These are phyloP conservation scores for Acanthornis magna DNA, from an alignment of 2,797 vertebrate species.

Conservation along the genomic window DNA sequence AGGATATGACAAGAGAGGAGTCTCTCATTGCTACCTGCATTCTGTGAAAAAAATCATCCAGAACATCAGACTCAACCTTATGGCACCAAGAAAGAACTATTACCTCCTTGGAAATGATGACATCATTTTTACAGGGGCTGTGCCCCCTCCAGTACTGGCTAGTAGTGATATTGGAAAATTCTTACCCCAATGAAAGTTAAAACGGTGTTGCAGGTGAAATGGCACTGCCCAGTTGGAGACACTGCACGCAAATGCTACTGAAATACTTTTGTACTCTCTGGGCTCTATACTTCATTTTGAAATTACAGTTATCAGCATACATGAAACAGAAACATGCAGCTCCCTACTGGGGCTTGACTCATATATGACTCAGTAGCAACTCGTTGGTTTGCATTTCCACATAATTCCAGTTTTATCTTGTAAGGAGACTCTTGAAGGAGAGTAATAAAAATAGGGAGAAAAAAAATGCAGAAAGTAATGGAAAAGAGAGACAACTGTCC, in stretches of 20 bases:
- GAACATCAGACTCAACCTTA: neutral
- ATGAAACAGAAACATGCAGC: neutral
- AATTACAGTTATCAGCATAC: neutral
- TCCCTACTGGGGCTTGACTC: neutral
- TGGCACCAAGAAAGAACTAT: neutral
- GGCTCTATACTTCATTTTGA: neutral
- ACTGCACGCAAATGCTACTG: neutral
- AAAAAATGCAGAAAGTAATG: neutral
- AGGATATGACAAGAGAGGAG: neutral
- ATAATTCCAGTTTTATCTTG: neutral
- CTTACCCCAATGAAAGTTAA: neutral
- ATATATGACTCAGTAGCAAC: neutral
- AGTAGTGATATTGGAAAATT: neutral
- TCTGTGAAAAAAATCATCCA: neutral
- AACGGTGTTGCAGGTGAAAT: neutral
- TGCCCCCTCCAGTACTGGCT: neutral
- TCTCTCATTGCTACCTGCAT: neutral
- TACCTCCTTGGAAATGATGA: neutral
- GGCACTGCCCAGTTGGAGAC: rapidly evolving
- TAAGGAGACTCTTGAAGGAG: neutral
- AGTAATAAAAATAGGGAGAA: neutral
- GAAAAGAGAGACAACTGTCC: neutral
- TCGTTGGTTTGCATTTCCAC: neutral
- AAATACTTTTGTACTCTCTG: neutral
- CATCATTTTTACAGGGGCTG: rapidly evolving